Percentiles rank a stretch among this genome's conserved stretches.
Evolutionary conservation across 1,140 invertebrate genomes (phyloP).

Genomic region (Pectinophora gossypiella): DNA sequence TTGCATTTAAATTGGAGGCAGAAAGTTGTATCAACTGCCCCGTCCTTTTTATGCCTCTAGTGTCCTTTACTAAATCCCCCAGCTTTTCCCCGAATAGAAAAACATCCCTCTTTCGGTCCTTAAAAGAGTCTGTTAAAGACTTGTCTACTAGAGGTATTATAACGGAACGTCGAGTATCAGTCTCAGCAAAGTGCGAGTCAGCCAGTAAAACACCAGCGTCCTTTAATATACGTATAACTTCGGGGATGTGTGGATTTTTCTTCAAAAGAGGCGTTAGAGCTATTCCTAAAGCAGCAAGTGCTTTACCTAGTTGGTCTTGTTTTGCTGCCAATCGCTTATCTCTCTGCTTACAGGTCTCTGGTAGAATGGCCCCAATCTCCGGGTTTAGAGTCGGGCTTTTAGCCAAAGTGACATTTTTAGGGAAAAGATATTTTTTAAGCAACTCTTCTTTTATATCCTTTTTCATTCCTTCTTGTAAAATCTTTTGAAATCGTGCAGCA

Average conservation of each 20-base stretch:
- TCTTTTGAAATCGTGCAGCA: neutral
- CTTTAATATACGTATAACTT: constrained; percentile 5
- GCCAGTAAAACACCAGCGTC: constrained; percentile 10
- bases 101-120: constrained; percentile 11
- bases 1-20: constrained; percentile 1
- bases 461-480: neutral
- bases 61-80: constrained; percentile 10
- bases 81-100: constrained; percentile 13
- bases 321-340: neutral
- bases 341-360: neutral
- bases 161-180: constrained; percentile 9
- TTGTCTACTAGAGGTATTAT: constrained; percentile 13
- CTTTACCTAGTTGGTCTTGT: constrained; percentile 2
- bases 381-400: neutral
- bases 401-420: neutral
- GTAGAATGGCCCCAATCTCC: neutral
- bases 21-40: neutral
- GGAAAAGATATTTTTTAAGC: neutral
- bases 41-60: constrained; percentile 8
- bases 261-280: constrained; percentile 8
- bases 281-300: constrained; percentile 5
- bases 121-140: constrained; percentile 1
- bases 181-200: constrained; percentile 10
- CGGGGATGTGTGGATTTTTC: constrained; percentile 2
- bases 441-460: neutral